These are phyloP conservation scores for Crotophaga sulcirostris DNA, from an alignment of 2,113 vertebrate genomes.

Conservation along the genomic window DNA sequence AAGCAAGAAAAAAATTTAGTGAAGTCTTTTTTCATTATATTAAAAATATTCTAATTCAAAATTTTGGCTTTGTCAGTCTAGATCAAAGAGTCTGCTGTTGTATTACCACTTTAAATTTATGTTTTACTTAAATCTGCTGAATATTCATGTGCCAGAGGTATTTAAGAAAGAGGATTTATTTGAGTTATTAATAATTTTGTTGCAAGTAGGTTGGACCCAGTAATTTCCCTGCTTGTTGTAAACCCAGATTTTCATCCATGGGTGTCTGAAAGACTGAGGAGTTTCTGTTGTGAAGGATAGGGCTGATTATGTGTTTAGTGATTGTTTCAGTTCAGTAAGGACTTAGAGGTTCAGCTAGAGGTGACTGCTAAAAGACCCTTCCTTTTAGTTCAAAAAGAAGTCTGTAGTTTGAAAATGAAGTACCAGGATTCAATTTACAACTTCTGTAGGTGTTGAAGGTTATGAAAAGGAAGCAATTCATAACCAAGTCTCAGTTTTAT, in stretches of 20 bases:
- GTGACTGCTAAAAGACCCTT: not conserved
- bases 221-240: not conserved
- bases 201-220: not conserved
- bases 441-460: not conserved
- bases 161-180: not conserved
- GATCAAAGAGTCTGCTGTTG: not conserved
- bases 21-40: not conserved
- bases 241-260: not conserved
- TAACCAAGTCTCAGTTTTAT: not conserved
- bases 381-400: not conserved
- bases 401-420: not conserved
- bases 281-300: not conserved
- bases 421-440: not conserved
- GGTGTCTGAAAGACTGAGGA: not conserved
- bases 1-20: not conserved
- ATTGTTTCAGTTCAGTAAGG: not conserved
- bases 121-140: not conserved
- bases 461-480: not conserved
- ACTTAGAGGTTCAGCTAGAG: not conserved
- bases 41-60: not conserved
- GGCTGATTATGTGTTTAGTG: not conserved
- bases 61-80: not conserved
- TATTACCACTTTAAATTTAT: not conserved
- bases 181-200: not conserved
- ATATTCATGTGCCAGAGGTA: not conserved